Percentiles rank a stretch among this genome's conserved stretches.
These are phyloP conservation scores for Centropristis striata DNA, from an alignment of 2,113 vertebrate species.

Conservation along the genomic window DNA sequence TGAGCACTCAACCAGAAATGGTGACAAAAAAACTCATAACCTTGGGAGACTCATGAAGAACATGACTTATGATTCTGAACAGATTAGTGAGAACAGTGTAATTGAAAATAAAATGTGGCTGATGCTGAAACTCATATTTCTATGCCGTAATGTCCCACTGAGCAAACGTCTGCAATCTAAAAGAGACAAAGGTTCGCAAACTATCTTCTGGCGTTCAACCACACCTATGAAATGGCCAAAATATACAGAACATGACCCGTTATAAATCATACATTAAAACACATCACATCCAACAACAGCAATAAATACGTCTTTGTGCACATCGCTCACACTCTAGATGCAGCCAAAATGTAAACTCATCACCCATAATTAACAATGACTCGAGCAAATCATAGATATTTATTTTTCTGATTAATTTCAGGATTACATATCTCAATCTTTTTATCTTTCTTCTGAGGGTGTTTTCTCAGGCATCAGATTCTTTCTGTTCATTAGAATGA, in stretches of 20 bases:
- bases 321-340: constrained; percentile 18
- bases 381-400: constrained; percentile 24
- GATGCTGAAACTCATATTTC: constrained; percentile 19
- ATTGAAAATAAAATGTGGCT: constrained; percentile 31
- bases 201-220: constrained; percentile 11
- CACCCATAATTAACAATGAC: constrained; percentile 10
- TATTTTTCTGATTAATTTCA: constrained; percentile 42
- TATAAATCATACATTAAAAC: constrained; percentile 34
- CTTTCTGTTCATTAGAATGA: constrained; percentile 51
- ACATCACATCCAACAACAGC: constrained; percentile 36
- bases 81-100: constrained; percentile 19
- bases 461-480: constrained; percentile 27
- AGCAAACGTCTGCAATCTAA: constrained; percentile 22
- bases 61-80: constrained; percentile 12
- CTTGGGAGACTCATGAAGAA: constrained; percentile 21
- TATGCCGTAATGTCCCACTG: not conserved
- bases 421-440: constrained; percentile 41
- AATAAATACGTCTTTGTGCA: not conserved
- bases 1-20: constrained; percentile 23
- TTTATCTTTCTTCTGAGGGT: constrained; percentile 8
- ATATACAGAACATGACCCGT: constrained; percentile 23
- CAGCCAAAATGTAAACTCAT: constrained; percentile 26
- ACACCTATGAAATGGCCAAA: constrained; percentile 28
- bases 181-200: constrained; percentile 24
- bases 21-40: constrained; percentile 12